phyloP scores from a whole-genome alignment of 1,140 invertebrate genomes.

The Lethrus apterus region DNA sequence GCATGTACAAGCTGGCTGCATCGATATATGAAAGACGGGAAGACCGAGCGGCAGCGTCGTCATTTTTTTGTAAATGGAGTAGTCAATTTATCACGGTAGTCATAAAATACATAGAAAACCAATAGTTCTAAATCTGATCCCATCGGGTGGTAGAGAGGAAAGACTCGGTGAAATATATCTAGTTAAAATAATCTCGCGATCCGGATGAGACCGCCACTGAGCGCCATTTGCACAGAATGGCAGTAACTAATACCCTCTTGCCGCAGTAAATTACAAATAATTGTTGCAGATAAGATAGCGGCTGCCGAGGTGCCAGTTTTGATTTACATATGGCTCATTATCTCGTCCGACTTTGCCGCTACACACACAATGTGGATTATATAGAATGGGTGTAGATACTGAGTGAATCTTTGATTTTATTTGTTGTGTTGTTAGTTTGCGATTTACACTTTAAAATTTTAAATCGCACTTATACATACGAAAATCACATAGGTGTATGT shows the following conservation, averaged over 20 bases:
- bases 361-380: no score
- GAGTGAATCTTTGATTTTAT: no score
- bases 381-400: no score
- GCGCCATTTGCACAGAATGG: slow-evolving; percentile 33
- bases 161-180: slow-evolving; percentile 26
- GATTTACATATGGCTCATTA: slow-evolving; percentile 25
- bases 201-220: slow-evolving; percentile 27
- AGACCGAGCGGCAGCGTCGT: not conserved
- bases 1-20: not conserved
- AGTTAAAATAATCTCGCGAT: slow-evolving; percentile 29
- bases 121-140: slow-evolving; percentile 33
- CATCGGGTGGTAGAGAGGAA: slow-evolving; percentile 30
- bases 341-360: slow-evolving; percentile 6
- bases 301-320: slow-evolving; percentile 28
- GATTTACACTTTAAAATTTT: no score
- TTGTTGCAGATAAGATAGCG: slow-evolving; percentile 34
- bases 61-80: not conserved
- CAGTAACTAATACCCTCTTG: slow-evolving; percentile 29
- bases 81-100: not conserved
- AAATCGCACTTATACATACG: no score
- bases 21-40: not conserved
- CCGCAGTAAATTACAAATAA: slow-evolving; percentile 33
- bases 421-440: no score
- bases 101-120: slow-evolving; percentile 18
- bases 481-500: no score